These are phyloP conservation scores for Dasypogon diadema DNA, from an alignment of 2,888 invertebrate genomes.

Conservation along the genomic window DNA sequence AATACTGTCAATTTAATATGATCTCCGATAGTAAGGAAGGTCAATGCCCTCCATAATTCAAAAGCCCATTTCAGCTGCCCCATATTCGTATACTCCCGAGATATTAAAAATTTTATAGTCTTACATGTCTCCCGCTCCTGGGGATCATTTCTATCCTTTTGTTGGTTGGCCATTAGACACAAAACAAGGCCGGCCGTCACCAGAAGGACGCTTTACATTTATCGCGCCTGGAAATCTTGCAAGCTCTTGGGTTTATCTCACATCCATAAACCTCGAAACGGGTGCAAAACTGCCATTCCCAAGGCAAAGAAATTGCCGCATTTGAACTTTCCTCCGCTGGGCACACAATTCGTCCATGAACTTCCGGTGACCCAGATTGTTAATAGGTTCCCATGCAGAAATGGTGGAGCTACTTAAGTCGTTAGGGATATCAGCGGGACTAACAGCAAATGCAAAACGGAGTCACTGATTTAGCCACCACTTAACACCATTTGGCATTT, in stretches of 20 bases:
- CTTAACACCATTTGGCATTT: not conserved
- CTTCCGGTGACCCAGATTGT: slow-evolving; percentile 5
- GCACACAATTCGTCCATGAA: slow-evolving; percentile 14
- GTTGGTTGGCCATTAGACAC: not conserved
- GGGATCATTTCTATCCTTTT: not conserved
- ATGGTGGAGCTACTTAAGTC: slow-evolving; percentile 22
- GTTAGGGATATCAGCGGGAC: slow-evolving; percentile 16
- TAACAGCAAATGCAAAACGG: slow-evolving; percentile 9
- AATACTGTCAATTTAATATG: slow-evolving; percentile 1
- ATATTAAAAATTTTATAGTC: slow-evolving; percentile 37
- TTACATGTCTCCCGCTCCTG: not conserved
- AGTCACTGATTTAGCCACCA: not conserved
- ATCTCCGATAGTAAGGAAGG: not conserved
- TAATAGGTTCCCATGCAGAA: slow-evolving; percentile 1
- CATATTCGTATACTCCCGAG: slow-evolving; percentile 11
- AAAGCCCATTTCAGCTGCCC: not conserved
- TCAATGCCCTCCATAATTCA: slow-evolving; percentile 7
- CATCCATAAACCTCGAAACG: slow-evolving; percentile 24
- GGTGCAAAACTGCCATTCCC: slow-evolving; percentile 26
- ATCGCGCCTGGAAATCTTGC: slow-evolving; percentile 13
- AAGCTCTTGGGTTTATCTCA: slow-evolving; percentile 13
- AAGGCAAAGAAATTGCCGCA: slow-evolving; percentile 29
- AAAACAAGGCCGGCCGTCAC: not conserved
- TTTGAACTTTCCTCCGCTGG: slow-evolving; percentile 4
- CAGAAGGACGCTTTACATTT: not conserved